These are phyloP conservation scores for Bettongia penicillata DNA, from an alignment of 2,113 vertebrate species.

Conservation along the genomic window DNA sequence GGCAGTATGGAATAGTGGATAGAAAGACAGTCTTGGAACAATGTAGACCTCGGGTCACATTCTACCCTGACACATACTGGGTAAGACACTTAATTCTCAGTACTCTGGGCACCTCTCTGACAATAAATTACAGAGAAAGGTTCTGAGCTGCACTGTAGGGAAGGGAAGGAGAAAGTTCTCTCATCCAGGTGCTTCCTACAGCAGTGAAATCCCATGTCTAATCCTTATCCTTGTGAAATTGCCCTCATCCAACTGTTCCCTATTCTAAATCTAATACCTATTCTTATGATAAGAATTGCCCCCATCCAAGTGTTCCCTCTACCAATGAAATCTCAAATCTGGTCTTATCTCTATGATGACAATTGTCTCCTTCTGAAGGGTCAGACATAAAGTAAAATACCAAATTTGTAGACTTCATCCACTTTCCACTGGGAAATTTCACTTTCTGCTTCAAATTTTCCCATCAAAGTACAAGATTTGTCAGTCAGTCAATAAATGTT, in stretches of 20 bases:
- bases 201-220: background rate
- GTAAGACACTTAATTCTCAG: background rate
- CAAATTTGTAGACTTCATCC: background rate
- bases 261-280: too few species aligned
- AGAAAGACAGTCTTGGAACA: background rate
- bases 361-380: conserved; percentile 12
- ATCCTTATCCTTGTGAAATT: background rate
- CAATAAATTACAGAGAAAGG: background rate
- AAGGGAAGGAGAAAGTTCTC: background rate
- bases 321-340: background rate
- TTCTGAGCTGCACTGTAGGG: background rate
- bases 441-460: background rate
- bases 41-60: background rate
- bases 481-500: background rate
- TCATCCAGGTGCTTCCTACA: background rate
- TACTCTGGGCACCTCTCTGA: background rate
- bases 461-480: background rate
- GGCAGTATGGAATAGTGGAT: background rate
- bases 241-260: background rate
- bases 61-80: background rate
- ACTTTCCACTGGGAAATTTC: background rate
- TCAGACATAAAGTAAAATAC: conserved; percentile 3
- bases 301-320: background rate
- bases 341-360: background rate
- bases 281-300: too few species aligned